Conservation (phyloP, 2,113 vertebrate species). For the Elephas maximus region DNA sequence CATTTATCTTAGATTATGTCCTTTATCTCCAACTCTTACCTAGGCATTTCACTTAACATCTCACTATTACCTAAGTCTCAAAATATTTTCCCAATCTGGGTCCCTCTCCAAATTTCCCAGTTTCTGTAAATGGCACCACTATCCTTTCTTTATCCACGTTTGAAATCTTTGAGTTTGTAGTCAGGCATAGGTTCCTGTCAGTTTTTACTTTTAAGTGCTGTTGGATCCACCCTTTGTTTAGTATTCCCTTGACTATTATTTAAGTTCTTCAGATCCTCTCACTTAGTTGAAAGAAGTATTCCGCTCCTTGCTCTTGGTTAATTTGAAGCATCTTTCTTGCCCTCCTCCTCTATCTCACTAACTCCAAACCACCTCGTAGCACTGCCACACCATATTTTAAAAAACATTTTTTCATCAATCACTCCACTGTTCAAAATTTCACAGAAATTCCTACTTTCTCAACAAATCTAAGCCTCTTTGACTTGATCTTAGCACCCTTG, state of each 20-base stretch:
- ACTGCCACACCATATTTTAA: neutral
- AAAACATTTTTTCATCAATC: neutral
- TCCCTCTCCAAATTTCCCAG: neutral
- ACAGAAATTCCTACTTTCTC: neutral
- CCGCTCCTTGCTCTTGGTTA: neutral
- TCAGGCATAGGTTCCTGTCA: neutral
- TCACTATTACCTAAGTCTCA: neutral
- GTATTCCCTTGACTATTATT: neutral
- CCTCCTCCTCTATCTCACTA: neutral
- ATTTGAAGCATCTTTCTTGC: neutral
- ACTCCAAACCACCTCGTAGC: neutral
- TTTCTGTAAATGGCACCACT: neutral
- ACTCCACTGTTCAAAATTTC: neutral
- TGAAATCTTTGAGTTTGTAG: neutral
- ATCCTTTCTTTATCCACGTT: neutral
- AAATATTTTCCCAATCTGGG: neutral
- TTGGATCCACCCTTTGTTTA: neutral
- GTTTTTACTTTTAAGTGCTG: neutral
- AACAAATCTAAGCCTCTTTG: neutral
- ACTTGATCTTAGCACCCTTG: neutral
- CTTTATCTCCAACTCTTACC: neutral
- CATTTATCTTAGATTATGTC: neutral
- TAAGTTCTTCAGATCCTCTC: neutral
- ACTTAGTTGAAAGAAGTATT: neutral
- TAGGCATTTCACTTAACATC: neutral